A percentile compares a stretch with the other conserved stretches of the same genome.
Evolutionary conservation across 2,113 vertebrate genomes (phyloP).

Genomic region (Datnioides undecimradiatus): DNA sequence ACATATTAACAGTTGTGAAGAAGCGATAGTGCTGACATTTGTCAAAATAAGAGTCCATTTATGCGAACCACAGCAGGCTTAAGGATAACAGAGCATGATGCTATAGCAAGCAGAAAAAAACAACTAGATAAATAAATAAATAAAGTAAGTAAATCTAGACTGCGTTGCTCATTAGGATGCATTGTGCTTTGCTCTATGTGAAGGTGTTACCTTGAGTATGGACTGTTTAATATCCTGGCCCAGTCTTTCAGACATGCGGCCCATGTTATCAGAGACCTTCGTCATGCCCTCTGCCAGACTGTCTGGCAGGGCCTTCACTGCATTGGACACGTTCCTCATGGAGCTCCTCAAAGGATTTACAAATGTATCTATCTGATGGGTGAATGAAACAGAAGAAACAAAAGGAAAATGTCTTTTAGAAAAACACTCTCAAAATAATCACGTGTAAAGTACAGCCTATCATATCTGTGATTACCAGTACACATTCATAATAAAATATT

Average conservation of each 20-base stretch:
- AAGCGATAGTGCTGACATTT: not conserved
- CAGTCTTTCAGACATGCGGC: constrained; percentile 96
- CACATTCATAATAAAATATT: not conserved
- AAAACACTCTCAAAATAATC: not conserved
- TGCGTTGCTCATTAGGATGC: not conserved
- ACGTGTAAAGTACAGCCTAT: not conserved
- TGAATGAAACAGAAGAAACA: not conserved
- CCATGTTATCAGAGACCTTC: constrained; percentile 99
- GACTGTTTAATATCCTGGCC: constrained; percentile 98
- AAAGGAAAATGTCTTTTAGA: not conserved
- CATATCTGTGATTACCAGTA: not conserved
- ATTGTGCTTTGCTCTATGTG: no score
- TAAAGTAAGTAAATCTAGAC: not conserved
- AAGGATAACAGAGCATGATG: not conserved
- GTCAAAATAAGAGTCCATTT: not conserved
- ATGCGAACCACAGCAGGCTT: not conserved
- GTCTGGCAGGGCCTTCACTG: constrained; percentile 96
- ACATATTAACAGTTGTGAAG: not conserved
- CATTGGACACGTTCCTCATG: constrained; percentile 98
- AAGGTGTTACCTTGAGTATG: constrained; percentile 92
- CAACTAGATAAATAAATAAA: no score
- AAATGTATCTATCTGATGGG: constrained; percentile 95
- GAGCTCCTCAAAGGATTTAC: constrained; percentile 98
- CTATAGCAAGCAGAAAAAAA: not conserved
- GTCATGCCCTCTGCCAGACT: constrained; percentile 98